Base-by-base conservation (phyloP, 2,797 vertebrate genomes). In the Novumbra hubbsi region DNA sequence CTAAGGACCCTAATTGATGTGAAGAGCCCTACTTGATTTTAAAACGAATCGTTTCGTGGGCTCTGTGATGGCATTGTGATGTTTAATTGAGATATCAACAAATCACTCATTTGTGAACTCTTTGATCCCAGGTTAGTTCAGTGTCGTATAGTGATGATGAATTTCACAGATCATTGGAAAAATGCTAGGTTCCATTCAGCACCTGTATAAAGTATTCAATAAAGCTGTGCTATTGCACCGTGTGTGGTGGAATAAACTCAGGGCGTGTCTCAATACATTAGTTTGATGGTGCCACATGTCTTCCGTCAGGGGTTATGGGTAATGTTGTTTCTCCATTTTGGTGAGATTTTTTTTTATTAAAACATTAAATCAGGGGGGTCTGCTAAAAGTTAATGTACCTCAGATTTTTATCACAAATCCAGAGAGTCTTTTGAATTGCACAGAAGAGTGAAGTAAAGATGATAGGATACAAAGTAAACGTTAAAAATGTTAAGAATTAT, bases 141-240 rank as follows among this genome's bases (percentile, higher is more conserved):
- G 60, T 79, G 70, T 81, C 72, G 74, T 81, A 68, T 28, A 28
- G 73, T 24, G 69, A 68, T 73, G 75, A 27, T 64, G 50, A 67
- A 50, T 41, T 45, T 73, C 50, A 76, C 73, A 69, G 62, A 84
- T 45, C 67, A 27, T 64, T 27, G 34, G 63, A 78, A 76, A 38
- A 76, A 80, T 72, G 71, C 60, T 68, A 77, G 78, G 81, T 85
- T 34, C 73, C 85, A 82, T 85, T 45, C 76, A 83, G 83, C 83
- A 88, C 81, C 76, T 79, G 34, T 85, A 82, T 78, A 65, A 70
- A 79, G 77, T 85, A 80, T 84, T 88, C 78, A 91, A 89, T 89
- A 90, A 88, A 90, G 76, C 83, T 87, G 79, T 86, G 76, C 78
- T 88, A 80, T 76, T 84, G 78, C 73, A 21, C 83, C 68, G 67